Evolutionary conservation across 2,797 vertebrate genomes (phyloP), one percentile per base, ranked within the genome.

Genomic region (Urophycis tenuis): DNA sequence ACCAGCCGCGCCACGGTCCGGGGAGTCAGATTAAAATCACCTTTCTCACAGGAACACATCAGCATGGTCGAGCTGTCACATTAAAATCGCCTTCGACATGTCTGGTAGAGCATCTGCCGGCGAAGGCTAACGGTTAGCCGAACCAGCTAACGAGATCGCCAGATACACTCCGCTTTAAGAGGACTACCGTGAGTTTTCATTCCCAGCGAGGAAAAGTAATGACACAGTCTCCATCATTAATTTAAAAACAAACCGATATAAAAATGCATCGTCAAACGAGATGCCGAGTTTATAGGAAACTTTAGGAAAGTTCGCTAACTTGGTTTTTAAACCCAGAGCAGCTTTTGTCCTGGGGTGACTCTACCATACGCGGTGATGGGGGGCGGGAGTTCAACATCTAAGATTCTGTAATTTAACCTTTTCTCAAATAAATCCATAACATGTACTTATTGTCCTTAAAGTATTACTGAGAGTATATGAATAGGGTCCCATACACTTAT

Each of bases 1-100:
- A 92, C 89, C 17, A 92, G 91, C 85, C 92, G 91, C 76, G 91
- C 87, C 72, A 94, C 91, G 76, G 90, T 89, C 64, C 91, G 91
- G 39, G 92, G 78, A 19, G 91, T 81, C 35, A 92, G 79, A 85
- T 90, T 93, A 85, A 92, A 93, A 86, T 94, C 93, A 89, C 90
- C 89, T 90, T 94, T 94, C 64, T 94, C 93, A 76, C 89, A 91
- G 81, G 93, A 94, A 84, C 91, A 93, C 93, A 93, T 94, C 86
- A 93, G 88, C 93, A 93, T 93, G 80, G 69, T 71, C 30, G 19
- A 71, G 30, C 69, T 33, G 17, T 32, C 69, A 15, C 32, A 32
- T 71, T 71, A 71, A 71, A 71, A 71, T 5, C 69, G 8, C n/a
- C 60, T 29, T 29, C n/a, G 60, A 29, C 60, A 67, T 67, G 60